A percentile compares a stretch with the other conserved stretches of the same genome.
phyloP scores from a whole-genome alignment of 2,113 vertebrate genomes.

The Apteryx owenii region DNA sequence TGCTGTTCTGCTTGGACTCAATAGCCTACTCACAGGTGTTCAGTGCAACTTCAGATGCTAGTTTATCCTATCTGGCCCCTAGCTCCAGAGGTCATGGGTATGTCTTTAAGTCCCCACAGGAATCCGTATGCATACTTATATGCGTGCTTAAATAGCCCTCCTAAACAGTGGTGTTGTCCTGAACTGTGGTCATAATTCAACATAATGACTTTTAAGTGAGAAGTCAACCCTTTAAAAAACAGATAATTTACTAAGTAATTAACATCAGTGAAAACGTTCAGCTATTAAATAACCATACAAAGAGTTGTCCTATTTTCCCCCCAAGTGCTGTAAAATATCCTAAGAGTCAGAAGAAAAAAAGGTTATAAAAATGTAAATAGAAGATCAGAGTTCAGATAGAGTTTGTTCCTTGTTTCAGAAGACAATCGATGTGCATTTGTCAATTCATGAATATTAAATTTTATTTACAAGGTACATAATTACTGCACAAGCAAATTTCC shows the following conservation, averaged over 20 bases:
- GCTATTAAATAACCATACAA: not conserved
- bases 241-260: not conserved
- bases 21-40: not conserved
- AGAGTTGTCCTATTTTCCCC: not conserved
- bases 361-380: not conserved
- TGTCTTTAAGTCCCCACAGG: not conserved
- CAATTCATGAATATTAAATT: not conserved
- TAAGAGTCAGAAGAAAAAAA: not conserved
- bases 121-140: not conserved
- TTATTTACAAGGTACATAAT: not conserved
- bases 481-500: not conserved
- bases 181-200: not conserved
- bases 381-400: not conserved
- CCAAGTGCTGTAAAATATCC: not conserved
- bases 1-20: not conserved
- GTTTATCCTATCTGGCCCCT: not conserved
- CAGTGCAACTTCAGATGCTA: not conserved
- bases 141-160: not conserved
- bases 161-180: not conserved
- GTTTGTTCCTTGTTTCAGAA: not conserved
- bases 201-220: not conserved
- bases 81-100: not conserved
- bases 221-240: constrained; percentile 2
- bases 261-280: not conserved
- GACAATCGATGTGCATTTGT: not conserved